A percentile compares a stretch with the other conserved stretches of the same genome.
phyloP scores from a whole-genome alignment of 1,140 invertebrate genomes.

The Condylostylus longicornis region DNA sequence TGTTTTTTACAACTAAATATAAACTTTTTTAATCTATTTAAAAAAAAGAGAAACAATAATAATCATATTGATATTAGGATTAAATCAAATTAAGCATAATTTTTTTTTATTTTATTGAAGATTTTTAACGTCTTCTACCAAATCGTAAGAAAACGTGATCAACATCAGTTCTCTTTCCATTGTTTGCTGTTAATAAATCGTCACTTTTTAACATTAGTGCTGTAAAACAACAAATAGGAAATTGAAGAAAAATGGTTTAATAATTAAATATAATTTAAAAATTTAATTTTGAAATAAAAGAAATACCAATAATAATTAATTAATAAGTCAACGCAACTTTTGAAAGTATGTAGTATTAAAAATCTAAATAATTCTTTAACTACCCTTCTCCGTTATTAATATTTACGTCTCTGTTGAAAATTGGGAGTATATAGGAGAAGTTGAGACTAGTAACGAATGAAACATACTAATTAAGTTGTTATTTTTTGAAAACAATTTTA shows the following conservation, averaged over 20 bases:
- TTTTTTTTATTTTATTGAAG: too few relatives aligned
- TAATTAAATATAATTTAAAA: background rate
- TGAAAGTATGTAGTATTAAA: background rate
- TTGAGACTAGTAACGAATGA: too few relatives aligned
- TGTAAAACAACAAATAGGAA: constrained; percentile 7
- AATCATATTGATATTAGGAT: too few relatives aligned
- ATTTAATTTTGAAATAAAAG: background rate
- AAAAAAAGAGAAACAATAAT: too few relatives aligned
- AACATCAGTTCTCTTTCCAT: constrained; percentile 56
- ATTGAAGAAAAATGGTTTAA: background rate
- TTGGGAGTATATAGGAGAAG: too few relatives aligned
- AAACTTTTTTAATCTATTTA: too few relatives aligned
- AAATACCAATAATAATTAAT: background rate
- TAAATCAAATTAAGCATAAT: too few relatives aligned
- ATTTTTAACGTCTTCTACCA: constrained; percentile 40
- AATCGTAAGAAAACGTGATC: constrained; percentile 64
- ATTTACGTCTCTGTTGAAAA: background rate
- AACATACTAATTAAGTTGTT: too few relatives aligned
- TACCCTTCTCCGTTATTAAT: background rate
- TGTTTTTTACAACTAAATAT: too few relatives aligned
- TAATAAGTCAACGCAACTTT: background rate
- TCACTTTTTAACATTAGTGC: constrained; percentile 24
- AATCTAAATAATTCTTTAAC: background rate
- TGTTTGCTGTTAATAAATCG: constrained; percentile 23
- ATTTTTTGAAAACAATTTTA: too few relatives aligned